These are phyloP conservation scores for Echeneis naucrates DNA, from an alignment of 2,797 vertebrate genomes.

Conservation along the genomic window DNA sequence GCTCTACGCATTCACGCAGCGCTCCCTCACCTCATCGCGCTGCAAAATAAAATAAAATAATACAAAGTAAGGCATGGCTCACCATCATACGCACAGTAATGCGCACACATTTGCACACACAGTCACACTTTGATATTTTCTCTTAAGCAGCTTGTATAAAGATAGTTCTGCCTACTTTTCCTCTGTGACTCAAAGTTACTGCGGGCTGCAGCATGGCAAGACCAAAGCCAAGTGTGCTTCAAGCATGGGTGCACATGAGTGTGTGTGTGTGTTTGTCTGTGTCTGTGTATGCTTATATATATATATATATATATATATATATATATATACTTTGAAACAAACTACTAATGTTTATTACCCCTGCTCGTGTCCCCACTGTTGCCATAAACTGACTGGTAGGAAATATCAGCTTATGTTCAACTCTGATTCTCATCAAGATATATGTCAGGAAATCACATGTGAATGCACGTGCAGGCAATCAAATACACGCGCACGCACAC, in stretches of 20 bases:
- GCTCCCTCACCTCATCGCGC: slow-evolving; percentile 27
- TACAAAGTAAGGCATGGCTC: slow-evolving; percentile 7
- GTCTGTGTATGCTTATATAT: slow-evolving; percentile 34
- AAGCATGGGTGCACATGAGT: slow-evolving; percentile 17
- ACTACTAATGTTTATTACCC: slow-evolving; percentile 36
- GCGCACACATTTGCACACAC: neutral
- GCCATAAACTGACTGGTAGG: slow-evolving; percentile 48
- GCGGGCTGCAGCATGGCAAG: slow-evolving; percentile 33
- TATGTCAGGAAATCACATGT: slow-evolving; percentile 36
- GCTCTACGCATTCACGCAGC: slow-evolving; percentile 40
- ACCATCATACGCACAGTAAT: slow-evolving; percentile 13
- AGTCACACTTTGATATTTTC: slow-evolving; percentile 53
- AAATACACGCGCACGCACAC: neutral
- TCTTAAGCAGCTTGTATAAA: slow-evolving; percentile 52
- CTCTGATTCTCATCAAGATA: slow-evolving; percentile 49
- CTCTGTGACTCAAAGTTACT: slow-evolving; percentile 61
- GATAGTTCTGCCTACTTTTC: slow-evolving; percentile 52
- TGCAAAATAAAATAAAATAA: neutral
- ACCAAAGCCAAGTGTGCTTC: slow-evolving; percentile 28
- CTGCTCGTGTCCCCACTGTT: slow-evolving; percentile 48
- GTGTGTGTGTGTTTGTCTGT: slow-evolving; percentile 1
- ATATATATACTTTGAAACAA: slow-evolving; percentile 64
- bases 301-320: too few species aligned
- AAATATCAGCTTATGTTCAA: slow-evolving; percentile 53
- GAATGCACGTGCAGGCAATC: neutral